Percentiles rank a stretch among this genome's conserved stretches.
Evolutionary conservation across 53 echinoderm and acorn worm genomes (phyloP).

Genomic region (Holothuria leucospilota): DNA sequence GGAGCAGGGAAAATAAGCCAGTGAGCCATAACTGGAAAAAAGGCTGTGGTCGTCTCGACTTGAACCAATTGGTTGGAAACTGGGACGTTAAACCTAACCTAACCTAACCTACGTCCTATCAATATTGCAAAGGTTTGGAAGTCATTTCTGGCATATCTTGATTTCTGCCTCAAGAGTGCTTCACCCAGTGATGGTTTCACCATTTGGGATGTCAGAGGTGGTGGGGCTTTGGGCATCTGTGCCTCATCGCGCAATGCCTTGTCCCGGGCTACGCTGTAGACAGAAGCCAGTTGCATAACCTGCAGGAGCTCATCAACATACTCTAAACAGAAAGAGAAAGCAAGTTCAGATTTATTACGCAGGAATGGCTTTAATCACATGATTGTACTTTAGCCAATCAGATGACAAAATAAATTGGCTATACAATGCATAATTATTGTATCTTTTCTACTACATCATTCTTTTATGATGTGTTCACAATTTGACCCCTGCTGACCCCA

Average conservation of each 20-base stretch:
- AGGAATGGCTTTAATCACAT: neutral
- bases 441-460: too few relatives aligned
- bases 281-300: neutral
- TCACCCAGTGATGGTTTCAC: neutral
- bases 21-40: too few relatives aligned
- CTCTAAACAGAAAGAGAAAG: neutral
- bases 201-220: neutral
- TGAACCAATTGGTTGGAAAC: too few relatives aligned
- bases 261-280: neutral
- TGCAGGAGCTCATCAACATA: slow-evolving; percentile 17
- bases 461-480: too few relatives aligned
- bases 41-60: too few relatives aligned
- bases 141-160: too few relatives aligned
- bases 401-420: too few relatives aligned
- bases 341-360: neutral
- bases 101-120: too few relatives aligned
- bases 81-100: too few relatives aligned
- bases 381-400: neutral
- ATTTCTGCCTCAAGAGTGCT: slow-evolving; percentile 10
- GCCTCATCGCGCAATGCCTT: neutral
- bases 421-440: neutral
- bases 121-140: too few relatives aligned
- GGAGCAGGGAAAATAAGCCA: too few relatives aligned
- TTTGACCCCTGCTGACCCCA: too few relatives aligned
- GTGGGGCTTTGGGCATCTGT: neutral